Percentiles rank a stretch among this genome's conserved stretches.
phyloP scores from a whole-genome alignment of 2,888 invertebrate genomes.

The Brachycybe producta region DNA sequence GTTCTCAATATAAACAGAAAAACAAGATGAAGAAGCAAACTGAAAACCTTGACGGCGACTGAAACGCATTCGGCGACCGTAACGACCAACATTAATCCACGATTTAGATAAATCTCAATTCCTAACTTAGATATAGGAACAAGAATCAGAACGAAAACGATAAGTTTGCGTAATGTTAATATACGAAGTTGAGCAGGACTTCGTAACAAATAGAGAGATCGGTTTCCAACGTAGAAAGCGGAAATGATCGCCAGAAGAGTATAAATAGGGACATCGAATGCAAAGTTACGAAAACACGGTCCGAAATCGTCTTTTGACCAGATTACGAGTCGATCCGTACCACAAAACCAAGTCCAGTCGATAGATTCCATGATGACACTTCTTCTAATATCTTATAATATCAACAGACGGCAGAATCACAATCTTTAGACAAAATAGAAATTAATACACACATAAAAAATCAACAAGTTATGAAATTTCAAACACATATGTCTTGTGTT shows the following conservation, averaged over 20 bases:
- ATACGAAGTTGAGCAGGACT: conserved; percentile 48
- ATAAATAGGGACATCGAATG: conserved; percentile 55
- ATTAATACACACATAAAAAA: too few species aligned
- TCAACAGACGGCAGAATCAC: too few species aligned
- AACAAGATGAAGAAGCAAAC: conserved; percentile 62
- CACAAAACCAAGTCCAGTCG: conserved; percentile 16
- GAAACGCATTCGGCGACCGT: conserved; percentile 50
- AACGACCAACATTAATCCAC: conserved; percentile 33
- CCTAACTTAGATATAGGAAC: conserved; percentile 52
- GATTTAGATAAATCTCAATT: conserved; percentile 28
- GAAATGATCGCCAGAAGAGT: conserved; percentile 59
- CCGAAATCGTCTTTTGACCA: conserved; percentile 56
- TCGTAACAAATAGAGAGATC: conserved; percentile 47
- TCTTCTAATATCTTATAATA: too few species aligned
- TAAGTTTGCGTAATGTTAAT: conserved; percentile 50
- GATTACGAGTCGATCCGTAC: conserved; percentile 7
- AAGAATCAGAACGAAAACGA: conserved; percentile 49
- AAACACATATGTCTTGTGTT: too few species aligned
- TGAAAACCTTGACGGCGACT: conserved; percentile 53
- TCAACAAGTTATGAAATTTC: too few species aligned
- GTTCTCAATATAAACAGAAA: conserved; percentile 5
- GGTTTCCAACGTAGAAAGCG: conserved; percentile 64
- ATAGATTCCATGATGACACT: too few species aligned
- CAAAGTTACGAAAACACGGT: conserved; percentile 71
- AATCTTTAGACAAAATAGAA: too few species aligned